Percentiles rank a stretch among this genome's conserved stretches.
phyloP scores from a whole-genome alignment of 2,113 vertebrate species.

The Anolis carolinensis region DNA sequence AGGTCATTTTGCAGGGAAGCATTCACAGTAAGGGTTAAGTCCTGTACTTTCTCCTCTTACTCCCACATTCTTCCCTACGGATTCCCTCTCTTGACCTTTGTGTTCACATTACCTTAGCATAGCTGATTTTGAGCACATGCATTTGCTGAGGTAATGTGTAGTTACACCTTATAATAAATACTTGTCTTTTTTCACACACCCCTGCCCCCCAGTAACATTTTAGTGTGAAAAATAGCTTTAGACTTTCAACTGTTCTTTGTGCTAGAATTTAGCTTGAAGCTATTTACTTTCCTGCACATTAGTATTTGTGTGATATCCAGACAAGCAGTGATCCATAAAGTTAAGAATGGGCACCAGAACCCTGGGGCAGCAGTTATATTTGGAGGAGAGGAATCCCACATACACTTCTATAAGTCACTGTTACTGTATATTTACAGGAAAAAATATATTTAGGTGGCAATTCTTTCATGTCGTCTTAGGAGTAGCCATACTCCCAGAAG shows the following conservation, averaged over 20 bases:
- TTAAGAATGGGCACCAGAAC: conserved; percentile 35
- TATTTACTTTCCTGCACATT: conserved; percentile 46
- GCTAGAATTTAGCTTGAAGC: conserved; percentile 20
- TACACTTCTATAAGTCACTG: conserved; percentile 36
- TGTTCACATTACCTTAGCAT: neutral
- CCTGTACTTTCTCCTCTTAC: neutral
- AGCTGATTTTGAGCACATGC: neutral
- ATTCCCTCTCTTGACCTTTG: neutral
- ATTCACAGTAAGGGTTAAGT: neutral
- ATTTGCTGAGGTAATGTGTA: neutral
- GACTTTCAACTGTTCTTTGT: conserved; percentile 31
- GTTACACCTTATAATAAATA: neutral
- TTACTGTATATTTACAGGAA: conserved; percentile 15
- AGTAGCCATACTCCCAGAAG: neutral
- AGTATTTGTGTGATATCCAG: conserved; percentile 48
- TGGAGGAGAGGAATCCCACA: conserved; percentile 27
- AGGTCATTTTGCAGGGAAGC: neutral
- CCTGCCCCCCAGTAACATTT: neutral
- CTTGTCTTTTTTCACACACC: neutral
- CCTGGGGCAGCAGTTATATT: conserved; percentile 47
- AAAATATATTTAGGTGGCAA: neutral
- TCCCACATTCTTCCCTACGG: neutral
- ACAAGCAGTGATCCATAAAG: conserved; percentile 47
- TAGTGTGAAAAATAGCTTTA: neutral
- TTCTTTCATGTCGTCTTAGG: neutral